Evolutionary conservation across 2,113 vertebrate genomes (phyloP), one percentile per base, ranked within the genome.

Genomic region (Trichomycterus rosablanca): DNA sequence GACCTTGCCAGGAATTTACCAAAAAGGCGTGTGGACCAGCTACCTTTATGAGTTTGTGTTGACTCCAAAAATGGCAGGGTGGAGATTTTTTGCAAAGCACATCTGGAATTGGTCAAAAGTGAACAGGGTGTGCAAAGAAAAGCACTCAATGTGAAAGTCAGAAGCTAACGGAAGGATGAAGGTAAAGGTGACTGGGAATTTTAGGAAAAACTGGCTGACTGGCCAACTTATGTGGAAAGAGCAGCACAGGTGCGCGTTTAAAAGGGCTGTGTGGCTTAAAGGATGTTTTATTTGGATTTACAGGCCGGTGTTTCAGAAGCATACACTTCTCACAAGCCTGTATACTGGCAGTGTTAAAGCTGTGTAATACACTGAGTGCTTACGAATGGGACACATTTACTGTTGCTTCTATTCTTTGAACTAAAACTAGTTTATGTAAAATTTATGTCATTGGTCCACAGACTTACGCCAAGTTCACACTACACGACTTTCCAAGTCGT

Each of bases 231-330:
- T 78, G 80, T 70, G 71, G 68, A 74, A 76, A 72, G 60, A 55
- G 67, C 73, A 34, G 62, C 64, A 75, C 85, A 86, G 85, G 85
- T 88, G 86, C 68, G 76, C 72, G 84, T 82, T 83, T 86, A 80
- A 88, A 88, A 86, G 81, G 65, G 59, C 10, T 52, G 45, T 59
- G 77, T 68, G 69, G 6, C 61, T 72, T 70, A 80, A 74, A 24
- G 2, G 22, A 42, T 69, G 60, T 76, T 80, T 81, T 85, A 81
- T 84, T 88, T 88, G 79, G 77, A 78, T 81, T 81, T 72, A 66
- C 14, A 5, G 57, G 40, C 34, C 64, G 16, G 39, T 74, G 80
- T 77, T 84, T 84, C 75, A 65, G 79, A 81, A 79, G 45, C 59
- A 14, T 22, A 35, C 51, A 64, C 78, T 74, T 59, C 77, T 88